These are phyloP conservation scores for Cetoscarus ocellatus DNA, from an alignment of 2,797 vertebrate genomes.

Conservation along the genomic window DNA sequence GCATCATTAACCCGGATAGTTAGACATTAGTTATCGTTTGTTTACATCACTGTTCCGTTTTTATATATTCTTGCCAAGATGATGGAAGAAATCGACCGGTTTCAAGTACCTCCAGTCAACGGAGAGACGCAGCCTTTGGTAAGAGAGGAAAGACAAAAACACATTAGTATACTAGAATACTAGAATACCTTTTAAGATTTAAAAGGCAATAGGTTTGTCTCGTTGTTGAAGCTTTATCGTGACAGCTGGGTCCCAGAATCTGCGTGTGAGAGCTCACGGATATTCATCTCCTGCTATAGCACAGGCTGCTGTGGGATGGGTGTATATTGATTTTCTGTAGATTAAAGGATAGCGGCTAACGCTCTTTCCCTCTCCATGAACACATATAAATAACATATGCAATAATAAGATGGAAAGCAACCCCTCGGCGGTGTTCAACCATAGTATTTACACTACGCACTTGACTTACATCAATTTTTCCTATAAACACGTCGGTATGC, in stretches of 20 bases:
- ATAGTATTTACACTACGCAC: slow-evolving; percentile 13
- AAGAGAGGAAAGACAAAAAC: slow-evolving; percentile 71
- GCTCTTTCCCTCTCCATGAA: not conserved
- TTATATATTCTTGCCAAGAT: slow-evolving; percentile 79
- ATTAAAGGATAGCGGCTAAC: slow-evolving; percentile 27
- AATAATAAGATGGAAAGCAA: not conserved
- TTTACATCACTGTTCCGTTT: slow-evolving; percentile 34
- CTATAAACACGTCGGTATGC: slow-evolving; percentile 35
- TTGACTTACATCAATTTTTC: slow-evolving; percentile 12
- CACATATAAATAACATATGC: not conserved
- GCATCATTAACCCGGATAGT: slow-evolving; percentile 35
- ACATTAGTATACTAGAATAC: too few species aligned
- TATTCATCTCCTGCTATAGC: slow-evolving; percentile 30
- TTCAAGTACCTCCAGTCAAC: slow-evolving; percentile 95
- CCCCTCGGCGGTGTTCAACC: not conserved
- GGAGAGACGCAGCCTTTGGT: slow-evolving; percentile 96
- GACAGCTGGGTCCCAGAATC: slow-evolving; percentile 41
- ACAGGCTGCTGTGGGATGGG: slow-evolving; percentile 46
- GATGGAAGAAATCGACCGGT: slow-evolving; percentile 98
- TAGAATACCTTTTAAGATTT: slow-evolving; percentile 12
- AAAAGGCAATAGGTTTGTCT: slow-evolving; percentile 3
- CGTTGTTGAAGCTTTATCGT: slow-evolving; percentile 20
- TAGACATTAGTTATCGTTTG: slow-evolving; percentile 28
- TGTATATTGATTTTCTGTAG: slow-evolving; percentile 39
- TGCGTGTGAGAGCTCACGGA: slow-evolving; percentile 34